Evolutionary conservation across 2,113 vertebrate genomes (phyloP).

Genomic region (Spea multiplicata): DNA sequence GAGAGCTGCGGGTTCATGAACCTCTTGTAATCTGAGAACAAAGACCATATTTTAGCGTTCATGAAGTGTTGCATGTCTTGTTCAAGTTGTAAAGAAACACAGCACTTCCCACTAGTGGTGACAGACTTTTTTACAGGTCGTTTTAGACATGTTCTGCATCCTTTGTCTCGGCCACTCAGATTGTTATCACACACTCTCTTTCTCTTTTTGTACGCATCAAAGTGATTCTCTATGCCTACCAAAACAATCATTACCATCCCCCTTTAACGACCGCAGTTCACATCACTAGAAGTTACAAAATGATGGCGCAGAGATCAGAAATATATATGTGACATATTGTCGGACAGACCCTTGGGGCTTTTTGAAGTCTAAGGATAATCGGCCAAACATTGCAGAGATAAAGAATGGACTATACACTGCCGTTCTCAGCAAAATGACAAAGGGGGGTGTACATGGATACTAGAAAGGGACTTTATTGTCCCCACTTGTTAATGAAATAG

Average conservation of each 20-base stretch:
- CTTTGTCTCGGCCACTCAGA: background rate
- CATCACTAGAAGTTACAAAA: constrained; percentile 4
- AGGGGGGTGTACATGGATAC: constrained; percentile 52
- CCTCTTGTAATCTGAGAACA: constrained; percentile 23
- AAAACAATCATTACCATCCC: background rate
- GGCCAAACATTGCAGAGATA: background rate
- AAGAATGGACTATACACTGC: background rate
- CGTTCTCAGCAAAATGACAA: constrained; percentile 24
- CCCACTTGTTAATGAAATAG: constrained; percentile 55
- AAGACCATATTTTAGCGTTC: background rate
- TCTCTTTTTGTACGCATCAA: background rate
- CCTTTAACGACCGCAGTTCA: background rate
- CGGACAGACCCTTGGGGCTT: background rate
- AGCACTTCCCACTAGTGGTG: constrained; percentile 46
- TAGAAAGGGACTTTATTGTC: constrained; percentile 51
- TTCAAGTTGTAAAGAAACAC: constrained; percentile 15
- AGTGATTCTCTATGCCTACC: background rate
- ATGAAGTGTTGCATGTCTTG: background rate
- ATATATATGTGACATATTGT: background rate
- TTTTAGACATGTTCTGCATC: background rate
- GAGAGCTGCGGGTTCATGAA: constrained; percentile 2
- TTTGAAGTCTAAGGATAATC: background rate
- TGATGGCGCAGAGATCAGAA: background rate
- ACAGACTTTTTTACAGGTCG: constrained; percentile 12
- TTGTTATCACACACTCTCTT: background rate